A percentile compares a stretch with the other conserved stretches of the same genome.
Conservation (phyloP, 2,888 invertebrate genomes). For the Hybos culiciformis region DNA sequence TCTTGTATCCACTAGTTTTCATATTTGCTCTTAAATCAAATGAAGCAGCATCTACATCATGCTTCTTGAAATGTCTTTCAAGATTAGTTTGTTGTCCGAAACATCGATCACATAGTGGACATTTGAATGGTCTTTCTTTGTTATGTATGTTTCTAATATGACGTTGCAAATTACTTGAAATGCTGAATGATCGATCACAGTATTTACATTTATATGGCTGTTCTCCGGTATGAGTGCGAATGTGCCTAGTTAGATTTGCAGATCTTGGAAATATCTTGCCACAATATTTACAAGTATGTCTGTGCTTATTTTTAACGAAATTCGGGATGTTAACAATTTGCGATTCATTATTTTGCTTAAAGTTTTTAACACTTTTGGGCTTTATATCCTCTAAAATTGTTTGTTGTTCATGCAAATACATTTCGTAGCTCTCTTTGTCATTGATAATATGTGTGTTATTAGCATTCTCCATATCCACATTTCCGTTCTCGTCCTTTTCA, state of each 20-base stretch:
- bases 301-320: conserved; percentile 58
- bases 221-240: conserved; percentile 96
- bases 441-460: no score
- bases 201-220: conserved; percentile 97
- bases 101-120: conserved; percentile 91
- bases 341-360: no score
- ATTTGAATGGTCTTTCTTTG: conserved; percentile 95
- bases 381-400: no score
- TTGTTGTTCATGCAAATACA: no score
- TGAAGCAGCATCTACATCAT: conserved; percentile 67
- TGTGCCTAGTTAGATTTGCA: conserved; percentile 90
- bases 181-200: conserved; percentile 96
- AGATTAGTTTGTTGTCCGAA: conserved; percentile 99
- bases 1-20: no score
- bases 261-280: conserved; percentile 95
- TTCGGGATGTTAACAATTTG: no score
- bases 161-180: conserved; percentile 94
- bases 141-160: conserved; percentile 99
- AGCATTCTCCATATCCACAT: conserved; percentile 18
- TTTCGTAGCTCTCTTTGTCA: no score
- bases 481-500: conserved; percentile 36
- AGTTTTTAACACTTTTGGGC: no score
- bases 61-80: conserved; percentile 94
- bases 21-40: conserved; percentile 32
- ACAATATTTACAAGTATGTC: conserved; percentile 95